A percentile compares a stretch with the other conserved stretches of the same genome.
Conservation (phyloP, 2,888 invertebrate species). For the Tridacna crocea region DNA sequence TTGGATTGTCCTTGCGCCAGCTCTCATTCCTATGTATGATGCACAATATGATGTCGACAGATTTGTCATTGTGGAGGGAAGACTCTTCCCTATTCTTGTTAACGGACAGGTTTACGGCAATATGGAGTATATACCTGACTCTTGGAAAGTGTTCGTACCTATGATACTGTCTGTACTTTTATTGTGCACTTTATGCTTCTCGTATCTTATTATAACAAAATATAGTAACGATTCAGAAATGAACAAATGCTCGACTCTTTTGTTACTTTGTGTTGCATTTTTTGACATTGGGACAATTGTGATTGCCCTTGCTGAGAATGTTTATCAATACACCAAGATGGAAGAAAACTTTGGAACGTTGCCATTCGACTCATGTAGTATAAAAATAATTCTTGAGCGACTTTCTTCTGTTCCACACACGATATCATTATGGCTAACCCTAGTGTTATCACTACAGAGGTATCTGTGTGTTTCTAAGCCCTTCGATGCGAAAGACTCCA, state of each 20-base stretch:
- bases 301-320: conserved; percentile 8
- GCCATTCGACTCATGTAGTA: background rate
- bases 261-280: background rate
- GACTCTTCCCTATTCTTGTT: background rate
- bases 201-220: background rate
- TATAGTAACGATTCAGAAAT: conserved; percentile 9
- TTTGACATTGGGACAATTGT: conserved; percentile 7
- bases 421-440: conserved; percentile 11
- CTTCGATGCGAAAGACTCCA: background rate
- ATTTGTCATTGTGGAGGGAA: background rate
- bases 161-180: background rate
- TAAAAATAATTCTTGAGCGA: background rate
- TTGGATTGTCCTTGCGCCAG: background rate
- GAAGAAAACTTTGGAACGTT: background rate
- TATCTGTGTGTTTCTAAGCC: conserved; percentile 8
- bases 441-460: background rate
- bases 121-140: background rate
- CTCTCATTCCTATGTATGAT: background rate
- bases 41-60: background rate
- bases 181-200: background rate
- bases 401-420: conserved; percentile 17
- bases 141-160: background rate
- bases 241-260: conserved; percentile 9
- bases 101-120: background rate
- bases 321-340: background rate